Conservation (phyloP, 2,888 invertebrate genomes). For the Masnerella sp. region DNA sequence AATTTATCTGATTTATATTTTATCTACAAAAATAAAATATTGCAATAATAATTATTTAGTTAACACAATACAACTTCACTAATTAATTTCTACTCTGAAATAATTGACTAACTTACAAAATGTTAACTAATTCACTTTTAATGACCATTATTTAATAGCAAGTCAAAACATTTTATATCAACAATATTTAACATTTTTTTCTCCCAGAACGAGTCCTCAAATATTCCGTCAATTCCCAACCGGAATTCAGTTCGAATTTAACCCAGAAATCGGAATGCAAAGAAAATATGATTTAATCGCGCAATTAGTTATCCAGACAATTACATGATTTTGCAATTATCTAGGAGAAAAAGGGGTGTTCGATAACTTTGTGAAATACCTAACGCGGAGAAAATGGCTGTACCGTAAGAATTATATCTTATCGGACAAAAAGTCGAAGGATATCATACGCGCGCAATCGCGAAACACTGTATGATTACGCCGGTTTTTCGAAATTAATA, state of each 20-base stretch:
- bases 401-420: slow-evolving; percentile 12
- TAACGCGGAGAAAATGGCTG: slow-evolving; percentile 13
- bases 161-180: too few species aligned
- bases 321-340: slow-evolving; percentile 47
- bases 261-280: neutral
- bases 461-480: neutral
- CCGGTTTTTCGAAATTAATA: too few species aligned
- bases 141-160: too few species aligned
- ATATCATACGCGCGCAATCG: neutral
- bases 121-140: too few species aligned
- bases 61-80: too few species aligned
- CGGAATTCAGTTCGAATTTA: too few species aligned
- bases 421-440: slow-evolving; percentile 18
- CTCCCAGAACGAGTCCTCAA: slow-evolving; percentile 19
- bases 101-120: too few species aligned
- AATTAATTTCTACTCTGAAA: too few species aligned
- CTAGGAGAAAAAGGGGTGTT: slow-evolving; percentile 26
- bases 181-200: neutral
- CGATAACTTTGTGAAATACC: slow-evolving; percentile 22
- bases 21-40: too few species aligned
- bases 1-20: too few species aligned
- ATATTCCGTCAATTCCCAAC: slow-evolving; percentile 21
- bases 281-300: slow-evolving; percentile 32
- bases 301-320: slow-evolving; percentile 39
- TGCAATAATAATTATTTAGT: too few species aligned